Percentiles rank a stretch among this genome's conserved stretches.
phyloP scores from a whole-genome alignment of 2,888 invertebrate species.

The Agapetus fuscipes region DNA sequence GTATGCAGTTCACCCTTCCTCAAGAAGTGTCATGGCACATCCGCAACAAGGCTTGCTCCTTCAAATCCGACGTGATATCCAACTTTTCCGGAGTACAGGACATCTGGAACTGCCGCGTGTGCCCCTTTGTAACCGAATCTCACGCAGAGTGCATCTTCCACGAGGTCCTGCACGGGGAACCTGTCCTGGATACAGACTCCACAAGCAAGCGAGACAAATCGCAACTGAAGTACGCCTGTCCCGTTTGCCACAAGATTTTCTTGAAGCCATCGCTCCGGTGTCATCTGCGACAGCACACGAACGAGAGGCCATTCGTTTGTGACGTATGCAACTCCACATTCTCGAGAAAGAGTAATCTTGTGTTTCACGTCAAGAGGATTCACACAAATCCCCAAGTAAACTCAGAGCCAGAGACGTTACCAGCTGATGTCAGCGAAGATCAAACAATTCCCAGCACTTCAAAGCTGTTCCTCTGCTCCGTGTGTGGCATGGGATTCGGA shows the following conservation, averaged over 20 bases:
- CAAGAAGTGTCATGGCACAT: conserved; percentile 69
- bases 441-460: no score
- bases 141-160: conserved; percentile 67
- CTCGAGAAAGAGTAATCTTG: conserved; percentile 54
- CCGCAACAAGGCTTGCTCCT: conserved; percentile 49
- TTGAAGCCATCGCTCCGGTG: conserved; percentile 56
- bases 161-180: conserved; percentile 53
- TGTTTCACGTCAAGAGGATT: conserved; percentile 47
- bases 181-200: conserved; percentile 28
- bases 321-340: conserved; percentile 53
- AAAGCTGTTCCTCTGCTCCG: conserved; percentile 27
- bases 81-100: conserved; percentile 16
- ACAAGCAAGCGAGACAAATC: conserved; percentile 27
- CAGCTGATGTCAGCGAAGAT: no score
- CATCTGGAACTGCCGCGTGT: conserved; percentile 50
- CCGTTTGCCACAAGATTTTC: conserved; percentile 56
- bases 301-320: conserved; percentile 63
- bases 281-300: conserved; percentile 64
- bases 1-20: conserved; percentile 54
- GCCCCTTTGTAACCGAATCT: conserved; percentile 52
- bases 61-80: conserved; percentile 24
- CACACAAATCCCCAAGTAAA: conserved; percentile 28
- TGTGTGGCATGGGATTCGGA: conserved; percentile 16
- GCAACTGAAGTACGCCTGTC: conserved; percentile 51
- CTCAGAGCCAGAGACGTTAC: no score